Percentiles rank a stretch among this genome's conserved stretches.
These are phyloP conservation scores for Ectemnius cavifrons DNA, from an alignment of 2,888 invertebrate species.

Conservation along the genomic window DNA sequence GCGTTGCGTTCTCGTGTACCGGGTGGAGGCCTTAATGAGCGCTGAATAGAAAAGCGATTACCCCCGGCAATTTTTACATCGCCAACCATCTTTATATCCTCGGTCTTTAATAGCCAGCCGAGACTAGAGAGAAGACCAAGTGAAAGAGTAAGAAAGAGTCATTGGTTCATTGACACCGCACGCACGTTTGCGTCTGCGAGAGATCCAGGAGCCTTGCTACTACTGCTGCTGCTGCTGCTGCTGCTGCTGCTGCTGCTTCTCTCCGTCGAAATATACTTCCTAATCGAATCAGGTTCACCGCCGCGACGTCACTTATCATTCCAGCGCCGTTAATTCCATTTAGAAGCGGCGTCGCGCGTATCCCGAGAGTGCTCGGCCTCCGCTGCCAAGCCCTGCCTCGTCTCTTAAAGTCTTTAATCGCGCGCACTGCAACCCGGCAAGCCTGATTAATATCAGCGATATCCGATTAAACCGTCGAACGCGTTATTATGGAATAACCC, in stretches of 20 bases:
- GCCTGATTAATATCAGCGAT: conserved; percentile 2
- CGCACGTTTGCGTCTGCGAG: background rate
- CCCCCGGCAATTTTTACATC: background rate
- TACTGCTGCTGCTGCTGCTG: too few species aligned
- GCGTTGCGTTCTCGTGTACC: conserved; percentile 39
- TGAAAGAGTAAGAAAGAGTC: background rate
- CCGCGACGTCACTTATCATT: conserved; percentile 69
- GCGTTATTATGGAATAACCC: background rate
- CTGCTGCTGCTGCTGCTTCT: too few species aligned
- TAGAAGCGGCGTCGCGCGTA: conserved; percentile 62
- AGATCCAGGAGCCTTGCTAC: conserved; percentile 22
- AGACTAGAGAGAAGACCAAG: too few species aligned
- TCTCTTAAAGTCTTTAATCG: conserved; percentile 15
- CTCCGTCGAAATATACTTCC: conserved; percentile 65
- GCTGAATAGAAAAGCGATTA: conserved; percentile 33
- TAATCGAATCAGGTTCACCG: conserved; percentile 74
- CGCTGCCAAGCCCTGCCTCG: background rate
- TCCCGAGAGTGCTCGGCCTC: too few species aligned
- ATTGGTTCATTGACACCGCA: conserved; percentile 48
- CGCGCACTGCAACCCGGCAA: conserved; percentile 36
- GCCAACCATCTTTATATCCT: background rate
- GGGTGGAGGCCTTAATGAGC: conserved; percentile 42
- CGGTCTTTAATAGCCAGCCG: too few species aligned
- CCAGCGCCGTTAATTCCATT: conserved; percentile 72
- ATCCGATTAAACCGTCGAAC: conserved; percentile 13